Conservation (phyloP, 2,797 vertebrate genomes). For the Gastrophryne carolinensis region DNA sequence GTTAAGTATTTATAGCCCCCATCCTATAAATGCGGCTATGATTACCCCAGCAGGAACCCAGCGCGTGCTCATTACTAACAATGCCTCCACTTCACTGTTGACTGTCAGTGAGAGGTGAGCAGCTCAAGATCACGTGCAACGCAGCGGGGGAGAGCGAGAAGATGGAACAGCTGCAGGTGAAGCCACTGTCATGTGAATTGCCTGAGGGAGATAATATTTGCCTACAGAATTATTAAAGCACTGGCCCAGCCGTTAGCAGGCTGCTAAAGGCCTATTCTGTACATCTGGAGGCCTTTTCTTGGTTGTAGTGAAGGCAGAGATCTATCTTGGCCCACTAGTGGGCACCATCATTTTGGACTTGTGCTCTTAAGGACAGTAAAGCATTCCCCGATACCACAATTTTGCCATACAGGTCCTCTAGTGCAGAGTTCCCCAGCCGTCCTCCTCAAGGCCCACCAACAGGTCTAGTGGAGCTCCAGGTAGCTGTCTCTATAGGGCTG, state of each 20-base stretch:
- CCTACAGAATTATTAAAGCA: not conserved
- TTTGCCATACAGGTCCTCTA: too few relatives aligned
- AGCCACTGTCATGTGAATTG: not conserved
- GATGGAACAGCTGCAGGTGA: not conserved
- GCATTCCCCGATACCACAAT: not conserved
- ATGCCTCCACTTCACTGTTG: not conserved
- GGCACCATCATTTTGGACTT: too few relatives aligned
- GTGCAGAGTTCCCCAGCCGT: too few relatives aligned
- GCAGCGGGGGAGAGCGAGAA: not conserved
- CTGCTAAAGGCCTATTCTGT: not conserved
- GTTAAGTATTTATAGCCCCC: not conserved
- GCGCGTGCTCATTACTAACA: not conserved
- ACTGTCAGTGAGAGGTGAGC: not conserved
- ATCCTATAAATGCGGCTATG: conserved; percentile 8
- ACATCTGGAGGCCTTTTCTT: too few relatives aligned
- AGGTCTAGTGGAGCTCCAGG: too few relatives aligned
- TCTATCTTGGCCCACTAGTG: too few relatives aligned
- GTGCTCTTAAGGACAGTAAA: not conserved
- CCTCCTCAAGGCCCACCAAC: too few relatives aligned
- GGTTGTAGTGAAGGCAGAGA: too few relatives aligned
- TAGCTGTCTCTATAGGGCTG: too few relatives aligned
- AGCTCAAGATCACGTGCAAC: not conserved
- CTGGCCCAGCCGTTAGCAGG: too few relatives aligned
- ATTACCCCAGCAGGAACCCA: not conserved
- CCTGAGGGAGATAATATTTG: not conserved